A percentile compares a stretch with the other conserved stretches of the same genome.
These are phyloP conservation scores for Astyanax mexicanus DNA, from an alignment of 2,797 vertebrate genomes.

Conservation along the genomic window DNA sequence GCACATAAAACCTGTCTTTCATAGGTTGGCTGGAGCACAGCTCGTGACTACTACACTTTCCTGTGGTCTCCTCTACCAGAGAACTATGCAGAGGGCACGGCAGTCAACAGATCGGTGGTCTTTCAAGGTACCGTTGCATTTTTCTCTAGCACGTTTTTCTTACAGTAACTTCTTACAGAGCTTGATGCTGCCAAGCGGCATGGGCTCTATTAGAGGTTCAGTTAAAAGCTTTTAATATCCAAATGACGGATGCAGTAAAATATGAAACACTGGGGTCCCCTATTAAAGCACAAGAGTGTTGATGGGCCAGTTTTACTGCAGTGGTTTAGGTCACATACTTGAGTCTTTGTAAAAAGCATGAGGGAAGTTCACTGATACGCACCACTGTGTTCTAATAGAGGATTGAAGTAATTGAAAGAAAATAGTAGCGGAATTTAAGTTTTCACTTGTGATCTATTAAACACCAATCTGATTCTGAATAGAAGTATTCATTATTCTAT, in stretches of 20 bases:
- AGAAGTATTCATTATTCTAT: not conserved
- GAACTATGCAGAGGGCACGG: constrained; percentile 89
- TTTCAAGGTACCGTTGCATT: constrained; percentile 94
- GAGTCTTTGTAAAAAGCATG: constrained; percentile 43
- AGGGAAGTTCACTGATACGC: constrained; percentile 27
- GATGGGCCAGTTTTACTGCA: constrained; percentile 54
- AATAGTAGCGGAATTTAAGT: constrained; percentile 21
- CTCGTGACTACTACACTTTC: constrained; percentile 98
- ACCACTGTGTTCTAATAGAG: not conserved
- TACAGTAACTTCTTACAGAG: not conserved
- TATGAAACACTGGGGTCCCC: constrained; percentile 51
- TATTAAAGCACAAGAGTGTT: constrained; percentile 56
- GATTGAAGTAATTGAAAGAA: constrained; percentile 4
- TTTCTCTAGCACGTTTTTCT: not conserved
- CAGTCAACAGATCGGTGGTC: constrained; percentile 91
- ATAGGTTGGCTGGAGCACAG: constrained; percentile 98
- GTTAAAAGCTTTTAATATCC: constrained; percentile 61
- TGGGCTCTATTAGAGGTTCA: constrained; percentile 53
- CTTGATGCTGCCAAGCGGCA: constrained; percentile 25
- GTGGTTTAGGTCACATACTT: constrained; percentile 43
- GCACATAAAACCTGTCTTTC: constrained; percentile 44
- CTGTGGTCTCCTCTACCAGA: constrained; percentile 98
- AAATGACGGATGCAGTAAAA: constrained; percentile 55
- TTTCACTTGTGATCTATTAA: constrained; percentile 36
- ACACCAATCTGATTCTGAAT: constrained; percentile 30